Evolutionary conservation across 2,888 invertebrate species (phyloP), one percentile per base, ranked within the genome.

Genomic region (Oscheius sp.): DNA sequence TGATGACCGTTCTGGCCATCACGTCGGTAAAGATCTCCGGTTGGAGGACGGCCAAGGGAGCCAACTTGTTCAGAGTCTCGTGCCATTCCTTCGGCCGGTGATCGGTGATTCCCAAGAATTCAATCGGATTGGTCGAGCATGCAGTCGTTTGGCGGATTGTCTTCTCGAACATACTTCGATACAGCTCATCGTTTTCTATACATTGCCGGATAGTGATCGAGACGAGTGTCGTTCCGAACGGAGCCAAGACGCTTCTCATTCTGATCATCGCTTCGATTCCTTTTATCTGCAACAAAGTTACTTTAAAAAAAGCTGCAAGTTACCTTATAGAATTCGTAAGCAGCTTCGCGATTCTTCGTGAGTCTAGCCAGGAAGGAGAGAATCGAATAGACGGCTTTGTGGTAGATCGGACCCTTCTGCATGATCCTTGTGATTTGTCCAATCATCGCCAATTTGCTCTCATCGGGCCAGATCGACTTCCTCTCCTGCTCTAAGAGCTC

Each of bases 201-300:
- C 83, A 84, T 17, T 82, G 76, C 29, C 83, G 61, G 23, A 84
- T 46, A 25, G 84, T 78, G 3, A 83, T 53, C 0, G 80, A 74
- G 10, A 79, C 70, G 0, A 80, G 71, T 8, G 72, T 65, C 23
- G 75, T 50, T 29, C 76, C 69, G 12, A 74, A 55, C 8, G 74
- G 68, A 3, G 74, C 46, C 25, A 68, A 68, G 17, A 57, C 34
- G 20, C 80, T 71, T 4, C 68, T 71, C 37, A 79, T 52, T n/a
- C 70, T 63, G 12, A 80, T 52, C 33, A 75, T 45, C 5, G 65
- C 65, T 23, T 64, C 65, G 1, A 79, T 46, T 39, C 78, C 73
- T 6, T 45, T 50, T 10, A 61, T 20, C 70, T 74, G 45, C n/a
- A 61, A 50, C 29, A 65, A 64, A 27, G 15, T 27, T 3, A 57